Percentiles rank a stretch among this genome's conserved stretches.
Conservation (phyloP, 2,113 vertebrate species). For the Fulica atra region DNA sequence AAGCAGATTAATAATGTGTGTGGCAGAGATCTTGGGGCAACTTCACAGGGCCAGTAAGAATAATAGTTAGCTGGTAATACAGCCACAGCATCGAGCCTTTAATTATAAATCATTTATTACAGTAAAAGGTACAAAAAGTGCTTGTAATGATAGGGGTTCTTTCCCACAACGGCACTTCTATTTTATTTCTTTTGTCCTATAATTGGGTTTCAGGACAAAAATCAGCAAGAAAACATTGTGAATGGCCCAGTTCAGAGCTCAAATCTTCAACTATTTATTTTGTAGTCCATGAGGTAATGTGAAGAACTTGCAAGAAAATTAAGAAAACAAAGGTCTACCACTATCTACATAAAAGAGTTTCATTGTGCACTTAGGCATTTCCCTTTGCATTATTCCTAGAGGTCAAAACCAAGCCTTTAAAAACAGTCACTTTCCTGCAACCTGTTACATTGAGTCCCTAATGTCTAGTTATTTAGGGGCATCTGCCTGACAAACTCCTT, state of each 20-base stretch:
- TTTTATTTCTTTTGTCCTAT: background rate
- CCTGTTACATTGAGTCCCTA: constrained; percentile 55
- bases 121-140: background rate
- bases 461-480: constrained; percentile 62
- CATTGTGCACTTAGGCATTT: background rate
- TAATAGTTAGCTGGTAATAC: constrained; percentile 20
- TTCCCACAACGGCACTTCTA: background rate
- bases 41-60: constrained; percentile 36
- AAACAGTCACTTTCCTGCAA: constrained; percentile 31
- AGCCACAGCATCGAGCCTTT: constrained; percentile 6
- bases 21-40: constrained; percentile 35
- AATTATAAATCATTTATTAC: constrained; percentile 31
- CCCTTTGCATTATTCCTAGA: constrained; percentile 21
- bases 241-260: background rate
- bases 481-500: constrained; percentile 62
- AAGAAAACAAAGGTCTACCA: constrained; percentile 20
- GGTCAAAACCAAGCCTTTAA: constrained; percentile 54
- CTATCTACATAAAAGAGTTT: background rate
- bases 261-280: background rate
- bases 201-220: background rate
- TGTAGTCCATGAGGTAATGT: background rate
- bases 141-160: background rate
- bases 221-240: background rate
- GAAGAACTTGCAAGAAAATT: constrained; percentile 29
- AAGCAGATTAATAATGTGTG: constrained; percentile 57